phyloP scores from a whole-genome alignment of 2,113 vertebrate species.

The Gymnorhina tibicen region DNA sequence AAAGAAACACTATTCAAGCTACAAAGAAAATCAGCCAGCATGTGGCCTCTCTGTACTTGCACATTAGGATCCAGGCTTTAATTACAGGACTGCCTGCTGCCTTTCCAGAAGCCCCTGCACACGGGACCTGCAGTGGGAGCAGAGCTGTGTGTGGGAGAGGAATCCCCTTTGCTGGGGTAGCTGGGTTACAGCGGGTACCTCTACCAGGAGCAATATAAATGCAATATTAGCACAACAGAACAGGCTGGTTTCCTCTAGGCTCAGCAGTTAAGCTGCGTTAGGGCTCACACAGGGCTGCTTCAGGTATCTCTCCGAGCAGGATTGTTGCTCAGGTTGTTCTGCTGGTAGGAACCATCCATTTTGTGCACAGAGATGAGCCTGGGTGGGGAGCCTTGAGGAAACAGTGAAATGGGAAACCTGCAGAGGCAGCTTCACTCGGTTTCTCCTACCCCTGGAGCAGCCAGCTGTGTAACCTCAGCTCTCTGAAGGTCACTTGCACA shows the following conservation, averaged over 20 bases:
- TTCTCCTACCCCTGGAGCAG: accelerated
- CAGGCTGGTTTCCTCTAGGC: neutral
- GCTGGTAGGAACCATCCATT: neutral
- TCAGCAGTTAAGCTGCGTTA: neutral
- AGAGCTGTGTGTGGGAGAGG: neutral
- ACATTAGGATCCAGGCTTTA: neutral
- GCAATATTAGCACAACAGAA: neutral
- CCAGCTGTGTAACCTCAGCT: neutral
- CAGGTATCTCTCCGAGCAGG: neutral
- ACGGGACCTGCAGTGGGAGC: neutral
- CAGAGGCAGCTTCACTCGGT: neutral
- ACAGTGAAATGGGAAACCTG: neutral
- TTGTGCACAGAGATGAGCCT: neutral
- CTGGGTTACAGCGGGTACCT: neutral
- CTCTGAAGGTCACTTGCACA: neutral
- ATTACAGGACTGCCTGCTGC: neutral
- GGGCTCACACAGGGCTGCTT: neutral
- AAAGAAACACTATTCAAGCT: constrained; percentile 14
- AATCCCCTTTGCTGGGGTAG: neutral
- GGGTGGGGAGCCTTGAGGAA: neutral
- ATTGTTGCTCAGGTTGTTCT: neutral
- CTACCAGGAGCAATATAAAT: neutral
- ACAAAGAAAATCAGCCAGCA: neutral
- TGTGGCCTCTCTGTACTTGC: neutral
- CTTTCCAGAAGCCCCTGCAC: neutral